phyloP scores from a whole-genome alignment of 2,797 vertebrate genomes.

The Thaleichthys pacificus region DNA sequence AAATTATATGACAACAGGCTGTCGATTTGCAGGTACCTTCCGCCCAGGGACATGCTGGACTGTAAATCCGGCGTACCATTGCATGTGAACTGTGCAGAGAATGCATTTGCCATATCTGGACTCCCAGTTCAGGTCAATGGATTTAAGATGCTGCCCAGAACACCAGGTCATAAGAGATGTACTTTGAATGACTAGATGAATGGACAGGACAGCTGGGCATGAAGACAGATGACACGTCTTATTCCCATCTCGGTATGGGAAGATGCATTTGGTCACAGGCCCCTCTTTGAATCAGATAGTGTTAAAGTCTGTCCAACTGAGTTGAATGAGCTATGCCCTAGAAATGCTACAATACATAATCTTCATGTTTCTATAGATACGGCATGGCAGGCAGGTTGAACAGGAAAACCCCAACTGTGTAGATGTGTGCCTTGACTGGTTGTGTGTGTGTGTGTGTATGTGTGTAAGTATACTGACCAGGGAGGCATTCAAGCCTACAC shows the following conservation, averaged over 20 bases:
- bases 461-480: conserved; percentile 4
- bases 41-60: neutral
- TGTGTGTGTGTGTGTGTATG: conserved; percentile 1
- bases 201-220: neutral
- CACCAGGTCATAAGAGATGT: neutral
- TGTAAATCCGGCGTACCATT: neutral
- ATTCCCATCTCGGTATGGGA: neutral
- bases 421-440: neutral
- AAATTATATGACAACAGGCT: too few species aligned
- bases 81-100: too few species aligned
- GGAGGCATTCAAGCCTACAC: neutral
- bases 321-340: neutral
- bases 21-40: neutral
- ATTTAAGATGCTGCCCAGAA: neutral
- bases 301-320: neutral
- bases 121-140: neutral
- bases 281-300: neutral
- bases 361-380: neutral
- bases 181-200: neutral
- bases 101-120: neutral
- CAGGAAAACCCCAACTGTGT: neutral
- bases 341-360: neutral
- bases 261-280: neutral
- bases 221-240: neutral
- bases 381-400: conserved; percentile 6